These are phyloP conservation scores for Papilio protenor DNA, from an alignment of 2,888 invertebrate species.

Conservation along the genomic window DNA sequence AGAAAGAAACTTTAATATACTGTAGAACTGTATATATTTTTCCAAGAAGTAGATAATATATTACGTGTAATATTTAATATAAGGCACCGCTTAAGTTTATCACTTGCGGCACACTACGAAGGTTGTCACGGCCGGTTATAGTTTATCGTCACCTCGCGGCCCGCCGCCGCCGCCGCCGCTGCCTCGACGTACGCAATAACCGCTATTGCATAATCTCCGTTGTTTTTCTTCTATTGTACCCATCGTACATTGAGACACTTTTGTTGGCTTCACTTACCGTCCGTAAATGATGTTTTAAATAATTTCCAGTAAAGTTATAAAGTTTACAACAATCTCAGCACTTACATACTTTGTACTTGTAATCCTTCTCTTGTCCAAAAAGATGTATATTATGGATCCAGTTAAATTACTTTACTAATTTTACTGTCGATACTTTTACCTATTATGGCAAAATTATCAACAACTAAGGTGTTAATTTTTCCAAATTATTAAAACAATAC, in stretches of 20 bases:
- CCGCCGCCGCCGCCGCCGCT: not conserved
- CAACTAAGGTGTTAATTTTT: not conserved
- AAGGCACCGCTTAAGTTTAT: conserved; percentile 19
- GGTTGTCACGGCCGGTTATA: conserved; percentile 39
- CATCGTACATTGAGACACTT: not conserved
- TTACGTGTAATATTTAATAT: no score
- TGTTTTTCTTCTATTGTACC: conserved; percentile 7
- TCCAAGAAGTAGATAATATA: no score
- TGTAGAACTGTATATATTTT: not conserved
- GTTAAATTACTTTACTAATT: no score
- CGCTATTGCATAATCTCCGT: conserved; percentile 22
- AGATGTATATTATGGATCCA: no score
- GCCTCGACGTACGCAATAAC: conserved; percentile 26
- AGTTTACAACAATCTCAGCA: not conserved
- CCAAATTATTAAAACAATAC: not conserved
- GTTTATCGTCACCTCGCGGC: conserved; percentile 42
- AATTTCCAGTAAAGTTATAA: not conserved
- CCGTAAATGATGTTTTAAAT: not conserved
- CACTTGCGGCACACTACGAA: not conserved
- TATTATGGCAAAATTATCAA: no score
- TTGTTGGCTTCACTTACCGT: not conserved
- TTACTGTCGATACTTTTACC: no score
- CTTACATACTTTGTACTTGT: not conserved
- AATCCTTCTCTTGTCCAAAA: no score
- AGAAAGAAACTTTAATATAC: no score